Evolutionary conservation across 2,888 invertebrate genomes (phyloP).

Genomic region (Asteroscopus sphinx): DNA sequence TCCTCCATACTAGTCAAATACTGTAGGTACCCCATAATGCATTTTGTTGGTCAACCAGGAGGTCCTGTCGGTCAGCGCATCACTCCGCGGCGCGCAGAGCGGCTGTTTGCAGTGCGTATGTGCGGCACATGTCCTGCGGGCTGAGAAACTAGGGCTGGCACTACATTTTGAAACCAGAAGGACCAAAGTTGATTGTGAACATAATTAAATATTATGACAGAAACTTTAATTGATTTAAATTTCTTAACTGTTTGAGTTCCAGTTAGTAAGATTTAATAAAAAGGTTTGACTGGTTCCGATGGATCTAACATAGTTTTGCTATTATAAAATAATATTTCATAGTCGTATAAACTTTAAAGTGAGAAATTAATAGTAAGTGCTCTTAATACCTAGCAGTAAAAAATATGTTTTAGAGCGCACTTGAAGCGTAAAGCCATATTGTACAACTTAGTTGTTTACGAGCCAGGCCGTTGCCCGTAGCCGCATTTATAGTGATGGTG

Average conservation of each 20-base stretch:
- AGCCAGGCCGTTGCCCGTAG: neutral
- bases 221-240: too few species aligned
- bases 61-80: conserved; percentile 1
- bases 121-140: conserved; percentile 8
- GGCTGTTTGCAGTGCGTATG: conserved; percentile 3
- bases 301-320: too few species aligned
- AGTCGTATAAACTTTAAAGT: too few species aligned
- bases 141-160: conserved; percentile 2
- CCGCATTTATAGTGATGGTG: neutral
- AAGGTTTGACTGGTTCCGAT: too few species aligned
- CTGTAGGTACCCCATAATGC: too few species aligned
- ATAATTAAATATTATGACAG: too few species aligned
- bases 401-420: conserved; percentile 21
- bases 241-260: too few species aligned
- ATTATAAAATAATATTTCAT: too few species aligned
- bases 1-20: too few species aligned
- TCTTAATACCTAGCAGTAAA: conserved; percentile 9
- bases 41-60: neutral
- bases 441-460: conserved; percentile 36
- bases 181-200: too few species aligned
- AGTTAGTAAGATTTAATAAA: too few species aligned
- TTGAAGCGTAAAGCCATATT: conserved; percentile 24
- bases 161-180: neutral
- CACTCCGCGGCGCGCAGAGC: neutral
- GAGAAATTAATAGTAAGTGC: conserved; percentile 7